Base-by-base conservation (phyloP, 2,113 vertebrate species). In the Spilogale gracilis region DNA sequence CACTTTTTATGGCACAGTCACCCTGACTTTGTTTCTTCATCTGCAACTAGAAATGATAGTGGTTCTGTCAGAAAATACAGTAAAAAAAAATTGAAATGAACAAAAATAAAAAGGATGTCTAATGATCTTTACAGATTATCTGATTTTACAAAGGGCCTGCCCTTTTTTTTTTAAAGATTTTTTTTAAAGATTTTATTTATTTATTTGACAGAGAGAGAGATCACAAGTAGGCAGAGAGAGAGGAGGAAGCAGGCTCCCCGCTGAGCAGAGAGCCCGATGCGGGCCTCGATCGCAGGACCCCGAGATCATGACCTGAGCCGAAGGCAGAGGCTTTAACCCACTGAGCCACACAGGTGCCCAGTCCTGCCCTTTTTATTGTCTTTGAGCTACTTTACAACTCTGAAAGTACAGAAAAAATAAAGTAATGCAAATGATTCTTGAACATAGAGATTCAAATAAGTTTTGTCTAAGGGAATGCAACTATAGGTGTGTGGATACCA, bases 381-480 rank as follows among this genome's bases (percentile, higher is more conserved):
- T 88, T 65, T 25, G 27, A 91, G 56, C 12, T 54, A 52, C 43
- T 86, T 97, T 65, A 56, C 32, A 95, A 73, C 43, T 92, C 50
- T 69, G n/a, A 69, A 91, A 25, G 50, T 71, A 50, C 1, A 58
- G 21, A 71, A 85, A 93, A 85, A 88, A 50, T 21, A 54, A 23
- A 43, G 56, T 14, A 81, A 69, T 58, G 7, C 10, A 48, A 91
- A 63, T 61, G 8, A 79, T 69, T 27, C 11, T 90, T 89, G 67
- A 78, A 45, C 45, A 73, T n/a, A 86, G 43, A 86, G 38, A 96
- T 60, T 78, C 43, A 92, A 81, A 63, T 89, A 69, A 20, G 58
- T 71, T 81, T 81, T 89, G 12, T 58, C 23, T 18, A 78, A 7
- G 92, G 16, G 27, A 30, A 74, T 73, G 61, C 30, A 58, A 71